Base-by-base conservation (phyloP, 2,797 vertebrate genomes). In the Pagetopsis macropterus region DNA sequence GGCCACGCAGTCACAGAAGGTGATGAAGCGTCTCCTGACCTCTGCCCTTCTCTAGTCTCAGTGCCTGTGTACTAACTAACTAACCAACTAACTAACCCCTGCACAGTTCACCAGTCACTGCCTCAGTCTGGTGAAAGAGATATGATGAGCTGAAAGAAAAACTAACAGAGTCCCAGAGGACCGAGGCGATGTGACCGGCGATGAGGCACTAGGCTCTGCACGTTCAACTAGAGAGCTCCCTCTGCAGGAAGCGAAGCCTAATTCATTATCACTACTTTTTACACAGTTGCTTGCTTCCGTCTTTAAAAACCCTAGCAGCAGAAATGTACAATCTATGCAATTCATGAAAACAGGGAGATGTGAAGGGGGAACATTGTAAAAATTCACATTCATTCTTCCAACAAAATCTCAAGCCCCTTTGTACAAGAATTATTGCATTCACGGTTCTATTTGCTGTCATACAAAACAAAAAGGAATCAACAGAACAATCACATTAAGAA, bases 391-490 rank as follows among this genome's bases (percentile, higher is more conserved):
- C 89, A 85, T 78, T 84, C 86, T 84, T 85, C 75, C 76, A 84
- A 89, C 81, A 83, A 87, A 88, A 89, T 81, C 83, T 87, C 79
- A 74, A 89, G 71, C 84, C 78, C 85, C 87, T 74, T 82, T 81
- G 75, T 88, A 92, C 82, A 86, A 86, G 84, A 88, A 90, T 94
- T 93, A 95, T 94, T 95, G 93, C 93, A 92, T 93, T 93, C 92
- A 84, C 88, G 84, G 84, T 74, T 91, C 85, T 81, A 90, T 78
- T 85, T 87, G 89, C 72, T 75, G 88, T 81, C 84, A 77, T 87
- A 88, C 63, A 81, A 89, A 88, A 37, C 33, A 37, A 37, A 83
- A 54, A 74, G 46, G 23, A 49, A 45, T 45, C 40, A 31, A 33
- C 6, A 51, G 78, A 83, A 87, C 19, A 79, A 79, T 58, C 59